These are phyloP conservation scores for Luehdorfia chinensis DNA, from an alignment of 1,140 invertebrate genomes.

Conservation along the genomic window DNA sequence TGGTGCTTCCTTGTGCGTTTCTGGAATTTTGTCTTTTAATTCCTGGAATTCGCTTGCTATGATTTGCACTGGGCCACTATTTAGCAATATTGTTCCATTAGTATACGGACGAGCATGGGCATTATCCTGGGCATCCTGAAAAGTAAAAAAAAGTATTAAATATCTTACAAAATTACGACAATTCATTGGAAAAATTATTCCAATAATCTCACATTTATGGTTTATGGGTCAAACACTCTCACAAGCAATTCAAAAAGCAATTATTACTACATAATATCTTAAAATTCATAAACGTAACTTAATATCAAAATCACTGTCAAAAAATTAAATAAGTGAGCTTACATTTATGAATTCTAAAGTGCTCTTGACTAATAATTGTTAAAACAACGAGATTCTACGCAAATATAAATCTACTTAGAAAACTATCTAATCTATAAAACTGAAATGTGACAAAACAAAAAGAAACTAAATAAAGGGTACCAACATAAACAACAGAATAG, in stretches of 20 bases:
- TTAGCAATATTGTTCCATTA: conserved; percentile 64
- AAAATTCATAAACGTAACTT: neutral
- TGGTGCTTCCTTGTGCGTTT: no score
- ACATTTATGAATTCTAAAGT: no score
- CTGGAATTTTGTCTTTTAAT: conserved; percentile 40
- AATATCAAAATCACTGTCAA: neutral
- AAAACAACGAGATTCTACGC: no score
- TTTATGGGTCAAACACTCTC: neutral
- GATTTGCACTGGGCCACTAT: conserved; percentile 57
- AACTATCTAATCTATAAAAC: no score
- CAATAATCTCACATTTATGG: neutral
- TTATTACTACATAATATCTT: neutral
- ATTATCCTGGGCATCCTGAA: conserved; percentile 65
- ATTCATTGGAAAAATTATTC: neutral
- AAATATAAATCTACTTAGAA: no score
- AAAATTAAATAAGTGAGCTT: no score
- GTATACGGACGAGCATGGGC: conserved; percentile 65
- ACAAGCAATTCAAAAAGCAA: neutral
- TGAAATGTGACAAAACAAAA: neutral
- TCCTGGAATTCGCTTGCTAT: conserved; percentile 60
- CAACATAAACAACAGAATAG: neutral
- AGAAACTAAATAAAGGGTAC: no score
- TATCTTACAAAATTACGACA: neutral
- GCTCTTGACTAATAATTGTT: no score
- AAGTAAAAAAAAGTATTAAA: conserved; percentile 17